Evolutionary conservation across 2,113 vertebrate species (phyloP).

Genomic region (Epinephelus cyanopodus): DNA sequence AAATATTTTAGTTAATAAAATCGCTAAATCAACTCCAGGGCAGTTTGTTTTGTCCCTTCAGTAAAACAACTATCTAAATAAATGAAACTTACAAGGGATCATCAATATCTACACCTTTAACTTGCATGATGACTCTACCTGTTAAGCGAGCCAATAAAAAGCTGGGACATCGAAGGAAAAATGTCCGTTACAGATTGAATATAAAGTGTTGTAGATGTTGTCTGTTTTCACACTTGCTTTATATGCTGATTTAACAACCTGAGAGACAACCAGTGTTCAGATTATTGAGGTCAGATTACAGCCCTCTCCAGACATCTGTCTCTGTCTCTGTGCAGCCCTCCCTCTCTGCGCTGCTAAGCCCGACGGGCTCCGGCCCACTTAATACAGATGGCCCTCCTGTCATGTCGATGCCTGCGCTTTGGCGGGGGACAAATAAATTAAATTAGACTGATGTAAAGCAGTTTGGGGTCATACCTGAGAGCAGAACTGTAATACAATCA

Average conservation of each 20-base stretch:
- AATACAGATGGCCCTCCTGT: conserved; percentile 60
- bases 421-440: conserved; percentile 34
- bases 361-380: conserved; percentile 54
- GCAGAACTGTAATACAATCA: neutral
- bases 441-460: conserved; percentile 37
- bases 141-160: conserved; percentile 1
- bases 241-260: conserved; percentile 60
- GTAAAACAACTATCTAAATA: neutral
- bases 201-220: neutral
- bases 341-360: conserved; percentile 62
- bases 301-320: conserved; percentile 77
- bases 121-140: neutral
- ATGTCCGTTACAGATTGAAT: neutral
- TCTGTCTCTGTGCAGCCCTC: conserved; percentile 53
- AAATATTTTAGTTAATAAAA: neutral
- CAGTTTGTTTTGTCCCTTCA: neutral
- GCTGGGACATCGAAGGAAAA: neutral
- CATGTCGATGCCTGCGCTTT: conserved; percentile 24
- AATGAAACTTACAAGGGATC: neutral
- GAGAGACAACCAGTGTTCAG: conserved; percentile 52
- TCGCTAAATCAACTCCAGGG: neutral
- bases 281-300: conserved; percentile 78
- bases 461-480: conserved; percentile 29
- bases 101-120: neutral
- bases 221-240: conserved; percentile 17